Base-by-base conservation (phyloP, 2,888 invertebrate genomes). In the Scaptomyza caliginosa region DNA sequence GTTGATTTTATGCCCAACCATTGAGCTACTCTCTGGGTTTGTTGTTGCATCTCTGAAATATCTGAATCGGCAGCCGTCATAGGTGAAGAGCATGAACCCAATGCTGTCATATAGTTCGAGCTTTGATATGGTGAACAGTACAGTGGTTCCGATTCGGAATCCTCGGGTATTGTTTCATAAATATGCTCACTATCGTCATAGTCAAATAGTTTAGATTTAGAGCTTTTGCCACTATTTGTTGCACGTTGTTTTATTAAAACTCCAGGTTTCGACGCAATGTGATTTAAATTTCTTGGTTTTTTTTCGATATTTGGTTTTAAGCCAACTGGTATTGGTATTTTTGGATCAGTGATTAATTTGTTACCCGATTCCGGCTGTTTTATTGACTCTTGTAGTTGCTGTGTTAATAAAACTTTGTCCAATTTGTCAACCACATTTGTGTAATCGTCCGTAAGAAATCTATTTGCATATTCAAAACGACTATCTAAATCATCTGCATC, bases 121-220 rank as follows among this genome's bases (percentile, higher is more conserved):
- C 86, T 90, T 76, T 94, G 94, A 85, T 94, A 94, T 1, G 94
- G 94, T 30, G 93, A 93, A 40, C 94, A 94, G 77, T 94, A 94
- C 46, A 94, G 92, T 1, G 94, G 94, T 74, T 94, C 94, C 2
- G 92, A 86, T 74, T 93, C 92, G 1, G 93, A 93, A 81, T 94
- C 93, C 74, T 94, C 94, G 1, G 94, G 94, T 75, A 94, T 94
- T 3, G 94, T 94, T 88, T 94, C 94, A 80, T 94, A 94, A 55
- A 94, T 94, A 82, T 94, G 94, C 70, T 94, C 94, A 11, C 92
- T 92, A 66, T 94, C 93, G 67, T 92, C 92, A 59, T 92, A 92
- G n/a, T 71, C 78, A 59, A 73, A 68, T 45, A 54, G 57, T 19
- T 65, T 67, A 6, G 19, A 8, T 26, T 38, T 56, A 10, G 42